Evolutionary conservation across 2,888 invertebrate genomes (phyloP), one percentile per base, ranked within the genome.

Genomic region (Cantharis rufa): DNA sequence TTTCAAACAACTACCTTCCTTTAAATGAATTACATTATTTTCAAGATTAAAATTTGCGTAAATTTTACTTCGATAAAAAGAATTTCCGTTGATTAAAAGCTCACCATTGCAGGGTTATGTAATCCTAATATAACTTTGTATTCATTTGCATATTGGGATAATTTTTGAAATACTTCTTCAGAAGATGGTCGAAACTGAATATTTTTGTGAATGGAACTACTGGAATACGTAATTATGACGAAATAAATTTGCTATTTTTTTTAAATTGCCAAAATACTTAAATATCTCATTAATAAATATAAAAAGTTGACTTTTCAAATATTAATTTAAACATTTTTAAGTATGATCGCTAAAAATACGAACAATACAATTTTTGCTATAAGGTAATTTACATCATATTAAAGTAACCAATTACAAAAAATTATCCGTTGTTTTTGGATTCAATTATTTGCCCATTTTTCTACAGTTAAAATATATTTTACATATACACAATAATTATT

Each of bases 91-190:
- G 64, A 66, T 66, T 66, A 63, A 18, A 66, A 66, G 9, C 9
- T 16, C 2, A 21, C 64, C 64, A 21, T 18, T 66, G 18, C 32
- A 11, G 18, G 64, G 32, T 80, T 68, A 76, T 80, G 79, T 48
- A 68, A 68, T 76, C 82, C 82, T 82, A 69, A 62, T 82, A 76
- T 64, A 76, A 80, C 76, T 76, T 78, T 80, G 80, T 80, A 80
- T 81, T 82, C 82, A 82, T 82, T 82, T 82, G 82, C 82, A 82
- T 82, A 82, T 80, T 61, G n/a, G 70, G 10, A 61, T 61, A 62
- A 32, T 21, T 21, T 70, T 70, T 70, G 16, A 70, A 69, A 69
- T 69, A 11, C 15, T 66, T 24, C 21, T 66, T 66, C 24, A 66
- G 64, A 66, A 18, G 13, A 64, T 66, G 21, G n/a, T 66, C 10